Base-by-base conservation (phyloP, 2,888 invertebrate species). In the Meteorus colon region DNA sequence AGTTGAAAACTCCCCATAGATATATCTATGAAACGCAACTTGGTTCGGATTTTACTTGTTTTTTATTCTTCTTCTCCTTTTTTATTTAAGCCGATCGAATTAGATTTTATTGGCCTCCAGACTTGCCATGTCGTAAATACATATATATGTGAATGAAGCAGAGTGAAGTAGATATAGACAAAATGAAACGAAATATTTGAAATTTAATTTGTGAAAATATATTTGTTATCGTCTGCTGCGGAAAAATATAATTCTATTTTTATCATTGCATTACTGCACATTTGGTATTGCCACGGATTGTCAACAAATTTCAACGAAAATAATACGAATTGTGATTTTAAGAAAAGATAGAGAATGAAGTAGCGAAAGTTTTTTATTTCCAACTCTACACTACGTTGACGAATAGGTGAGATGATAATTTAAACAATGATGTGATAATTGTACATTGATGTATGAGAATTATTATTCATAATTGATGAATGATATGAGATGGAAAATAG, bases 41-140 rank as follows among this genome's bases (percentile, higher is more conserved):
- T 34, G 65, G 65, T 41, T 41, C 24, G 37, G 34, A 65, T 65
- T 65, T 65, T 19, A 16, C 12, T 65, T 41, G 34, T 0, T 2
- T 37, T 8, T 41, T 65, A 34, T 63, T 63, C 34, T 63, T 63
- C 34, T 34, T 27, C 29, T 24, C 27, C 14, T 63, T 65, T 34
- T 65, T 65, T 65, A n/a, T 65, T 65, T 41, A 34, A 37, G 16
- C 37, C 34, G 37, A 65, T 65, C 34, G 19, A 65, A 65, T 65
- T 41, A 37, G 37, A 65, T 65, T 65, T 65, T 65, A 65, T 41
- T 65, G 34, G 65, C 19, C 65, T n/a, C 24, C 37, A 34, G 65
- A 65, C 55, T 55, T 55, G 55, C 19, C 55, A 19, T 55, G 19
- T 55, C n/a, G n/a, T 55, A 55, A 19, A 55, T 19, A 55, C n/a